Evolutionary conservation across 2,797 vertebrate species (phyloP).

Genomic region (Australoheros facetus): DNA sequence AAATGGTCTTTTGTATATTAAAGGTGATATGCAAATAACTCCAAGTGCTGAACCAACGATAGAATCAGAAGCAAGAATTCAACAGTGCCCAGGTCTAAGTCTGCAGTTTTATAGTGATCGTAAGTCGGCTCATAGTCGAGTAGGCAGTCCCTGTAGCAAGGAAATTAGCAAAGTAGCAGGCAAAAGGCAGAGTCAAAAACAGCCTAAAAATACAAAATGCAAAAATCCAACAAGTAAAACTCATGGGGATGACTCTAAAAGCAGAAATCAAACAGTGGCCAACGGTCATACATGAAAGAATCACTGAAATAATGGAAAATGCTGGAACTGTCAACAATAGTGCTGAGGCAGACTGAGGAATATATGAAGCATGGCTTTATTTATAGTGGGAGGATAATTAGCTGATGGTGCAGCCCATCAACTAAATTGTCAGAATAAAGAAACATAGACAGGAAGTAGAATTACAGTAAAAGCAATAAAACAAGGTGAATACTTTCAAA

Average conservation of each 20-base stretch:
- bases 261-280: neutral
- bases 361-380: neutral
- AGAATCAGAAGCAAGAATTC: neutral
- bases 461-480: neutral
- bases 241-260: neutral
- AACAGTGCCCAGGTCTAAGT: neutral
- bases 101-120: neutral
- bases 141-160: neutral
- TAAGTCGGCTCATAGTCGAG: neutral
- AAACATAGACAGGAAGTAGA: neutral
- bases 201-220: too few species aligned
- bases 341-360: neutral
- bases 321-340: neutral
- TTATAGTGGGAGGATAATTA: neutral
- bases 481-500: neutral
- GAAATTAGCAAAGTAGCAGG: too few species aligned
- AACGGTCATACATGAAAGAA: neutral
- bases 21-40: neutral
- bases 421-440: neutral
- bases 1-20: neutral
- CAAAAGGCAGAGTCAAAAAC: too few species aligned
- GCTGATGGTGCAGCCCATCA: too few species aligned
- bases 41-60: neutral
- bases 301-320: neutral
- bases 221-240: too few species aligned